A percentile compares a stretch with the other conserved stretches of the same genome.
Conservation (phyloP, 1,140 invertebrate species). For the Danaus plexippus region DNA sequence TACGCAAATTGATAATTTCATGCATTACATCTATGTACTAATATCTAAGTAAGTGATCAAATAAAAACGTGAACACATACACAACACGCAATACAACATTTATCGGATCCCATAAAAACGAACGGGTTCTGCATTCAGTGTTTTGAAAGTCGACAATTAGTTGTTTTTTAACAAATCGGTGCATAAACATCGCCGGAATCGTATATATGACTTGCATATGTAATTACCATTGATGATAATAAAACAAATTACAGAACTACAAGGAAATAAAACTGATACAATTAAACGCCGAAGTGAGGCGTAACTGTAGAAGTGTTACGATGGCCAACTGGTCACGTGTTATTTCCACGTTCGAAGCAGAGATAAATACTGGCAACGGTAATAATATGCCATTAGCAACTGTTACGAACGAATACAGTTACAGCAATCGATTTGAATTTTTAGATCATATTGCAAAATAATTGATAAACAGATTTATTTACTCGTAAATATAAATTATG, state of each 20-base stretch:
- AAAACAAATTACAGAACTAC: conserved; percentile 61
- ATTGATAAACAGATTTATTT: too few relatives aligned
- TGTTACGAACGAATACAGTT: conserved; percentile 8
- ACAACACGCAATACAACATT: conserved; percentile 38
- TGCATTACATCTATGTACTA: conserved; percentile 1
- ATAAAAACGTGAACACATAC: conserved; percentile 23
- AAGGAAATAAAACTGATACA: conserved; percentile 55
- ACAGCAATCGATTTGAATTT: too few relatives aligned
- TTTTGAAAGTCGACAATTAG: conserved; percentile 34
- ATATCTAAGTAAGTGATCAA: conserved; percentile 5
- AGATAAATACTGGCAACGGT: conserved; percentile 20
- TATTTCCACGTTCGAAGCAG: conserved; percentile 25
- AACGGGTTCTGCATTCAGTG: conserved; percentile 39
- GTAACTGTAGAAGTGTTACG: conserved; percentile 40
- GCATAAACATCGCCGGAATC: conserved; percentile 37
- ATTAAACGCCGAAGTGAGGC: conserved; percentile 60
- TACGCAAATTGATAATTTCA: too few relatives aligned
- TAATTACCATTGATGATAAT: conserved; percentile 52
- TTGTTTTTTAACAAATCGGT: conserved; percentile 34
- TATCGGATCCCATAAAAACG: conserved; percentile 40
- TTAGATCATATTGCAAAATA: too few relatives aligned
- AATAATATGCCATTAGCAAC: conserved; percentile 16
- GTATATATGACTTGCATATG: conserved; percentile 58
- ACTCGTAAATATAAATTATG: too few relatives aligned
- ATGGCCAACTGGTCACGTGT: conserved; percentile 24